Base-by-base conservation (phyloP, 2,888 invertebrate genomes). In the Drosophila longiperda region DNA sequence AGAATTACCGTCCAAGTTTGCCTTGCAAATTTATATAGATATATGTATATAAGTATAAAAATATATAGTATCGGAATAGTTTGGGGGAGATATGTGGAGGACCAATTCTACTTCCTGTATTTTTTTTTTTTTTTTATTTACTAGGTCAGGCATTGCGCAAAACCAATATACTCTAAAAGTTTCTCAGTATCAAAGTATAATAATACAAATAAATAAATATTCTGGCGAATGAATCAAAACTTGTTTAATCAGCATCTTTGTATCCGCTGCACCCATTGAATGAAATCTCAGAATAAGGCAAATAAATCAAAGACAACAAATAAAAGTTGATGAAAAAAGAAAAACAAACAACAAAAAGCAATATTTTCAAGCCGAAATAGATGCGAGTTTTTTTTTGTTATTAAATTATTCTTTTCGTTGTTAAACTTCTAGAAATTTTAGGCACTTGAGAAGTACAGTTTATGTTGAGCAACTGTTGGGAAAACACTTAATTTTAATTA, bases 211-310 rank as follows among this genome's bases (percentile, higher is more conserved):
- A 66, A 70, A 52, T 48, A 40, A 66, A 71, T 32, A 66, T 58
- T 40, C 63, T n/a, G 23, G 12, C 45, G 34, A 15, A 53, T 61
- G 59, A 40, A 62, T 34, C 11, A 60, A 75, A 63, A 66, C 54
- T 57, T 75, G 71, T 61, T 75, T 58, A 66, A 60, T 66, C 75
- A 29, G 76, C 76, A 60, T 63, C 65, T 62, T 66, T 26, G 61
- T 48, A 54, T 69, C 36, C 61, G 61, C 23, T 48, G 9, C 17
- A 34, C n/a, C 50, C 32, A 29, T 36, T 40, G 11, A 55, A 20
- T 23, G 7, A 45, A 20, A 45, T 12, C 15, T 4, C 7, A 63
- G 8, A n/a, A 17, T 6, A 1, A 5, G 23, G 20, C 32, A 49
- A 52, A 42, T 26, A 55, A 62, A 60, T 36, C 61, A 55, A 6